A percentile compares a stretch with the other conserved stretches of the same genome.
Evolutionary conservation across 2,888 invertebrate genomes (phyloP).

Genomic region (Andrena camellia): DNA sequence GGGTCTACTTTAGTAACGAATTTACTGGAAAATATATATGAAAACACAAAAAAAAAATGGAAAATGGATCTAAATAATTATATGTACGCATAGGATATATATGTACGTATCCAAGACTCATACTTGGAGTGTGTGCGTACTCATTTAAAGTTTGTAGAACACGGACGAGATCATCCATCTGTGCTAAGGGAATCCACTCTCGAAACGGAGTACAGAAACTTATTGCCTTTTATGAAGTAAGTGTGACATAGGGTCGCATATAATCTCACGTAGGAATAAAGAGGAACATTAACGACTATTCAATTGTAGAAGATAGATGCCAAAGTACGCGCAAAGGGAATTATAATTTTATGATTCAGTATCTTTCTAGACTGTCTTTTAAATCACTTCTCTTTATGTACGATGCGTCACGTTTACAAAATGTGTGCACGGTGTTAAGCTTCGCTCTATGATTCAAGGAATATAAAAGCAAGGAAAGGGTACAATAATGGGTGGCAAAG

Average conservation of each 20-base stretch:
- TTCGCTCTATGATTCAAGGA: background rate
- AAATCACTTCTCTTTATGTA: background rate
- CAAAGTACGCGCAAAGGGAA: conserved; percentile 34
- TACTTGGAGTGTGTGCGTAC: conserved; percentile 17
- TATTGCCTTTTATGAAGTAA: conserved; percentile 60
- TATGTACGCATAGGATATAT: background rate
- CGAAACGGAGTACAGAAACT: conserved; percentile 40
- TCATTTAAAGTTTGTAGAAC: conserved; percentile 45
- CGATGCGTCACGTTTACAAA: background rate
- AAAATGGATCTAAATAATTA: conserved; percentile 34
- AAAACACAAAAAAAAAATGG: background rate
- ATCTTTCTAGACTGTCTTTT: conserved; percentile 8
- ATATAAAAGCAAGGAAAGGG: background rate
- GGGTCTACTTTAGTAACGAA: conserved; percentile 56
- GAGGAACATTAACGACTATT: conserved; percentile 23
- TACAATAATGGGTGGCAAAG: background rate
- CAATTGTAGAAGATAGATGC: conserved; percentile 39
- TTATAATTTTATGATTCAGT: conserved; percentile 33
- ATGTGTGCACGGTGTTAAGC: background rate
- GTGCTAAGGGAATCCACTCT: conserved; percentile 2
- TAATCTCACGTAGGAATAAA: conserved; percentile 39
- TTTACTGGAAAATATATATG: conserved; percentile 28
- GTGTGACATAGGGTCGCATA: conserved; percentile 9
- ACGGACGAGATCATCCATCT: conserved; percentile 21
- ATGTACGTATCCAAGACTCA: conserved; percentile 19